phyloP scores from a whole-genome alignment of 2,797 vertebrate species.

The Limnodromus scolopaceus region DNA sequence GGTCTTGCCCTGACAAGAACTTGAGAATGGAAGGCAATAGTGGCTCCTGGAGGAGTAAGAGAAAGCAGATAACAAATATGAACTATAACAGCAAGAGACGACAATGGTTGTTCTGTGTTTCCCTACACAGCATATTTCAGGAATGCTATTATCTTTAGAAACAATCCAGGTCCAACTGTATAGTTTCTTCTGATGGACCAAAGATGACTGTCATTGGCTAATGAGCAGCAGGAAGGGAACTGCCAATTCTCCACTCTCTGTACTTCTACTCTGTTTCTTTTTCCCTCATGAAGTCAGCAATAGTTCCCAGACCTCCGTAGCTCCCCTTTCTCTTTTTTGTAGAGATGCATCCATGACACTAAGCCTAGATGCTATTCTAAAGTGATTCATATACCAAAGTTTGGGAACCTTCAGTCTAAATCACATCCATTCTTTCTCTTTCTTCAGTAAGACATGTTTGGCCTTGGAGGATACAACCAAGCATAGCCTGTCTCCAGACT shows the following conservation, averaged over 20 bases:
- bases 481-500: not conserved
- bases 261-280: not conserved
- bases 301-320: not conserved
- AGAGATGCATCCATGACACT: not conserved
- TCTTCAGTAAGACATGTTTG: not conserved
- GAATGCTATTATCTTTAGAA: not conserved
- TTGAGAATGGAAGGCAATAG: not conserved
- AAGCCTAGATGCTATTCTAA: not conserved
- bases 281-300: not conserved
- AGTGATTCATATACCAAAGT: not conserved
- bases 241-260: not conserved
- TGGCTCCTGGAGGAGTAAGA: not conserved
- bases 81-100: not conserved
- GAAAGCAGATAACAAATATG: not conserved
- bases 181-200: not conserved
- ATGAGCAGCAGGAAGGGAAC: not conserved
- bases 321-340: not conserved
- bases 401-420: not conserved
- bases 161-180: not conserved
- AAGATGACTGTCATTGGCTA: not conserved
- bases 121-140: not conserved
- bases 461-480: not conserved
- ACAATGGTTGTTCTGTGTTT: not conserved
- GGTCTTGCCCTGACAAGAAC: not conserved
- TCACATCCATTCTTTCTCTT: not conserved